Evolutionary conservation across 2,113 vertebrate genomes (phyloP), one percentile per base, ranked within the genome.

Genomic region (Coturnix japonica): DNA sequence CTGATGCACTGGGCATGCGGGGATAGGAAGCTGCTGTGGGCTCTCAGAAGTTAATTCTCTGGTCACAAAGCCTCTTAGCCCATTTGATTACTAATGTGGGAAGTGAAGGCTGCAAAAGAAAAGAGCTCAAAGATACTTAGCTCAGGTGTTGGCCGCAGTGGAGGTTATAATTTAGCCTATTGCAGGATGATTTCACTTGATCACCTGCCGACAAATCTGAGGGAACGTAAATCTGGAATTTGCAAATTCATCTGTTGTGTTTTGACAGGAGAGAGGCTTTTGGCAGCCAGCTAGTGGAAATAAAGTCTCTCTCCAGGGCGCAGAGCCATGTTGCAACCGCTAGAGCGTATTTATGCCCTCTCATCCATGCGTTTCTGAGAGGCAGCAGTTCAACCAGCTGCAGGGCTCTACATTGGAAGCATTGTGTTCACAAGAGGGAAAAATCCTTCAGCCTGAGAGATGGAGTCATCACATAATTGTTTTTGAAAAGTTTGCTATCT

Each of bases 241-340:
- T 81, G 86, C 89, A 72, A 74, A 89, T 89, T 88, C 30, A n/a
- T 79, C 79, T 74, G 82, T 47, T 95, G 84, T 92, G 86, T 89
- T 95, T 90, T 91, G 79, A 94, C 66, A 92, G 60, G 39, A 91
- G 60, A 75, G 77, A 95, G 67, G 56, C 44, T 91, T 72, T 86
- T 97, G 91, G 92, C 88, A 94, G 73, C 31, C 49, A 33, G 51
- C 73, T 67, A 77, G 64, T 91, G 87, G 91, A 87, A 93, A 95
- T 85, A 95, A 94, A 91, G 78, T 87, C 49, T 83, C 53, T 60
- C 39, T 76, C 77, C 78, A 75, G 85, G 91, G 90, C 89, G 91
- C 72, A 70, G 86, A 93, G 81, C 81, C 92, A 87, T 56, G 56
- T 31, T 94, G 87, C 87, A 89, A 92, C 64, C 85, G 78, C 72